Percentiles rank a stretch among this genome's conserved stretches.
phyloP scores from a whole-genome alignment of 37 sponge, comb jelly and placozoan genomes.

The Hexactinellida sp. region DNA sequence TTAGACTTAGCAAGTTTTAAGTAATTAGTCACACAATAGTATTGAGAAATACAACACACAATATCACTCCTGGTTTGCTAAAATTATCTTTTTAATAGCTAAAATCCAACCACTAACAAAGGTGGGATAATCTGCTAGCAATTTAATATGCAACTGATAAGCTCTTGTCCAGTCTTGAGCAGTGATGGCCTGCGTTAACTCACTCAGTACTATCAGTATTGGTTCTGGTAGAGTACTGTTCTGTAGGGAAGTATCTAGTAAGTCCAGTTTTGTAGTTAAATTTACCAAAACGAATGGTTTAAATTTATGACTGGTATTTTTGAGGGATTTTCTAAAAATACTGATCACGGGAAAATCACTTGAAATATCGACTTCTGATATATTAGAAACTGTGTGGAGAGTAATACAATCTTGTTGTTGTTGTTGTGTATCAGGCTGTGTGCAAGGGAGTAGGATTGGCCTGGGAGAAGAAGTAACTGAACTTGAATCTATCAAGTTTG shows the following conservation, averaged over 20 bases:
- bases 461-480: background rate
- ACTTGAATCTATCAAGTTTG: background rate
- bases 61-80: background rate
- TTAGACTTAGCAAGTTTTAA: background rate
- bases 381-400: background rate
- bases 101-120: background rate
- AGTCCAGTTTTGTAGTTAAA: background rate
- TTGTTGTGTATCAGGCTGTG: background rate
- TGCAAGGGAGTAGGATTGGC: background rate
- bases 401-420: background rate
- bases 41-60: background rate
- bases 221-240: background rate
- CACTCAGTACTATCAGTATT: background rate
- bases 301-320: background rate
- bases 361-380: background rate
- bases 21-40: background rate
- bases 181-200: background rate
- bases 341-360: background rate
- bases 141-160: background rate
- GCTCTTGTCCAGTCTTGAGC: background rate
- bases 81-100: conserved; percentile 9
- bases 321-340: background rate
- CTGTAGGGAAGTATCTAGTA: background rate
- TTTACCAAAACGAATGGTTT: background rate
- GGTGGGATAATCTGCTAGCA: conserved; percentile 1